Evolutionary conservation across 2,888 invertebrate genomes (phyloP), one percentile per base, ranked within the genome.

Genomic region (Ferdinandea cuprea): DNA sequence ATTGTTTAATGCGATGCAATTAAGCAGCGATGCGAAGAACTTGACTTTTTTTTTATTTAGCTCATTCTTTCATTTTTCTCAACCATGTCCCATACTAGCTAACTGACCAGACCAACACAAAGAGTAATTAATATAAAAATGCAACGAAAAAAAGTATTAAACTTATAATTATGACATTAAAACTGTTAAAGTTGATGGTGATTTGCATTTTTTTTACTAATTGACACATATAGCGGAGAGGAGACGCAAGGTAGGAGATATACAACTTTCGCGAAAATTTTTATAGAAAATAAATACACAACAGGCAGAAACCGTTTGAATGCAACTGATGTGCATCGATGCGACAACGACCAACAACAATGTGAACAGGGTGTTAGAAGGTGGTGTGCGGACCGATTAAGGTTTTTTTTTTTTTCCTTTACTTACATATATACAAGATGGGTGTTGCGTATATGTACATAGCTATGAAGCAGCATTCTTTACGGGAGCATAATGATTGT

Each of bases 241-340:
- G 11, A 35, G 40, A 50, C 13, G 32, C 54, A 40, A 21, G 28
- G 40, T n/a, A 59, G 21, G 46, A 5, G 54, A 77, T 30, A 40
- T 32, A 59, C 13, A 71, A 58, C 9, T 17, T 19, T 69, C 17
- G 37, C 42, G 25, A 35, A 54, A 44, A n/a, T n/a, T n/a, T n/a
- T n/a, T n/a, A n/a, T n/a, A n/a, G n/a, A n/a, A n/a, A n/a, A n/a
- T n/a, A n/a, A n/a, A 32, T 28, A 76, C 25, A 63, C 61, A 63
- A 46, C 61, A 44, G 19, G 9, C 17, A 83, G 21, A 48, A 78
- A 83, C 83, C 83, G 83, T 83, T 83, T 44, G 78, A 78, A 83
- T 78, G 59, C 83, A 83, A 83, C 83, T 83, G 83, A 73, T 83
- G 83, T 83, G 83, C 83, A 83, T 83, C 83, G 83, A 78, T 83